phyloP scores from a whole-genome alignment of 92 coral and sea anemone species.

The Zoanthus sociatus region DNA sequence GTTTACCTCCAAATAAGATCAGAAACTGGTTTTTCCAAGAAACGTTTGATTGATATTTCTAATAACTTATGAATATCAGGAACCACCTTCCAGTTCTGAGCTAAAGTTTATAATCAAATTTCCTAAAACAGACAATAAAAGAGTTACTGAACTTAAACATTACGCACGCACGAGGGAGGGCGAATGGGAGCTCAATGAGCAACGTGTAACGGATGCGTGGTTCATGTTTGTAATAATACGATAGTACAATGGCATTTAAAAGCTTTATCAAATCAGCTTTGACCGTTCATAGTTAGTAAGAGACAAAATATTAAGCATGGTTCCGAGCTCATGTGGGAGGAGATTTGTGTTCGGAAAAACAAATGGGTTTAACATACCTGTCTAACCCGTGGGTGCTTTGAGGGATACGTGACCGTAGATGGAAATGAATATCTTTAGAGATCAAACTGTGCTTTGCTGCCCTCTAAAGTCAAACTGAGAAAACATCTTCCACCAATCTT shows the following conservation, averaged over 20 bases:
- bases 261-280: constrained; percentile 26
- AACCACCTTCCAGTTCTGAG: constrained; percentile 72
- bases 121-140: constrained; percentile 42
- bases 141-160: constrained; percentile 60
- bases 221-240: constrained; percentile 58
- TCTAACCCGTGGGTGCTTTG: background rate
- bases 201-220: constrained; percentile 77
- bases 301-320: constrained; percentile 34
- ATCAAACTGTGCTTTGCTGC: constrained; percentile 72
- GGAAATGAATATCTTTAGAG: constrained; percentile 60
- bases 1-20: constrained; percentile 73
- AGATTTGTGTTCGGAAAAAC: background rate
- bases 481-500: background rate
- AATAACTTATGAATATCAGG: constrained; percentile 79
- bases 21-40: constrained; percentile 70
- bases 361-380: background rate
- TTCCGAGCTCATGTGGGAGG: constrained; percentile 38
- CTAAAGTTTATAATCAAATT: constrained; percentile 79
- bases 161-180: constrained; percentile 65
- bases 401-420: constrained; percentile 56
- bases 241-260: constrained; percentile 31
- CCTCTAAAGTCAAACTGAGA: background rate
- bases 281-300: background rate
- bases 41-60: constrained; percentile 61
- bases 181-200: constrained; percentile 71